phyloP scores from a whole-genome alignment of 1,140 invertebrate species.

The Choristoneura fumiferana region DNA sequence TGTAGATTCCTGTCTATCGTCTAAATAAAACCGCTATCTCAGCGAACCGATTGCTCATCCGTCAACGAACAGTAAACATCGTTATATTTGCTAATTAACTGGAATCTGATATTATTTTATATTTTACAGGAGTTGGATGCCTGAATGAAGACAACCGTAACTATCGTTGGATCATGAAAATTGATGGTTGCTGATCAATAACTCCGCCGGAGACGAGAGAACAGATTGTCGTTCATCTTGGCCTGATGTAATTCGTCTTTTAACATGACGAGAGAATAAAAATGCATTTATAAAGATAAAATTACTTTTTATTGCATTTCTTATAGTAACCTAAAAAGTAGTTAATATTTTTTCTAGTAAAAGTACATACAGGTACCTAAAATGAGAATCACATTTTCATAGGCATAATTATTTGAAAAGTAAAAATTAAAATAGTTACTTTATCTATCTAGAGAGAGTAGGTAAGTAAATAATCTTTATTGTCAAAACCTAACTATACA shows the following conservation, averaged over 20 bases:
- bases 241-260: neutral
- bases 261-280: neutral
- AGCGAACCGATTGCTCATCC: neutral
- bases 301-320: too few relatives aligned
- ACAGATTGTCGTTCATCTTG: neutral
- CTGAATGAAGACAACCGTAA: neutral
- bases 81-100: neutral
- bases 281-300: neutral
- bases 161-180: neutral
- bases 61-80: neutral
- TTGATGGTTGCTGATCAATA: neutral
- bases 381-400: too few relatives aligned
- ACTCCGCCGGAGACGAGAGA: neutral
- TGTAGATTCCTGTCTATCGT: neutral
- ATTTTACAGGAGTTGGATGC: slow-evolving; percentile 5
- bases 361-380: too few relatives aligned
- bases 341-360: too few relatives aligned
- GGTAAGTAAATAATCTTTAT: too few relatives aligned
- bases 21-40: neutral
- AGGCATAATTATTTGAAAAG: too few relatives aligned
- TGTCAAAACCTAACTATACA: too few relatives aligned
- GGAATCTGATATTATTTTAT: neutral
- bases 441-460: too few relatives aligned
- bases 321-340: too few relatives aligned
- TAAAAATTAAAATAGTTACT: too few relatives aligned